Evolutionary conservation across 2,113 vertebrate species (phyloP).

Genomic region (Mungos mungo): DNA sequence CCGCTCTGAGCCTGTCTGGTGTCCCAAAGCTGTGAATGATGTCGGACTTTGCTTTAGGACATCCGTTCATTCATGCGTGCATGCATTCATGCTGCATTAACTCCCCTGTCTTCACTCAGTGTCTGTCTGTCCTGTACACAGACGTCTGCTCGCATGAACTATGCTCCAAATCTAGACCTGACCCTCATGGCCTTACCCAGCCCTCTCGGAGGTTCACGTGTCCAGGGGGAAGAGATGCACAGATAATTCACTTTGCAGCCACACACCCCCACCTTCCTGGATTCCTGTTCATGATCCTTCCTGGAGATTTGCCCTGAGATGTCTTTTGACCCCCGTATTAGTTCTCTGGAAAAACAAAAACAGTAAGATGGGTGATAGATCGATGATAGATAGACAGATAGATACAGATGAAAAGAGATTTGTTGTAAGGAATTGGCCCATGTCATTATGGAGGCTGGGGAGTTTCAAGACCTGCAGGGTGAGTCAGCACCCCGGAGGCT

Average conservation of each 20-base stretch:
- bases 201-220: fast-evolving
- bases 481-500: background rate
- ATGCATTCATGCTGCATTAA: fast-evolving
- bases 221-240: fast-evolving
- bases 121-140: background rate
- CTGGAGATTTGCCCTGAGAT: background rate
- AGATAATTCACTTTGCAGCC: background rate
- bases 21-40: background rate
- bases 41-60: background rate
- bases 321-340: background rate
- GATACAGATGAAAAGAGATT: background rate
- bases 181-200: fast-evolving
- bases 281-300: background rate
- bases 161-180: background rate
- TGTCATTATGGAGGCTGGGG: background rate
- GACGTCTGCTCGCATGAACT: fast-evolving
- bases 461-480: background rate
- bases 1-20: background rate
- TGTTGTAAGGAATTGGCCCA: background rate
- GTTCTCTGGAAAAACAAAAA: background rate
- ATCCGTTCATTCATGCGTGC: fast-evolving
- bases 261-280: background rate
- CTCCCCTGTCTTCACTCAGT: background rate
- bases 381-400: background rate
- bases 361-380: background rate